These are phyloP conservation scores for Barnardius zonarius DNA, from an alignment of 2,113 vertebrate genomes.

Conservation along the genomic window DNA sequence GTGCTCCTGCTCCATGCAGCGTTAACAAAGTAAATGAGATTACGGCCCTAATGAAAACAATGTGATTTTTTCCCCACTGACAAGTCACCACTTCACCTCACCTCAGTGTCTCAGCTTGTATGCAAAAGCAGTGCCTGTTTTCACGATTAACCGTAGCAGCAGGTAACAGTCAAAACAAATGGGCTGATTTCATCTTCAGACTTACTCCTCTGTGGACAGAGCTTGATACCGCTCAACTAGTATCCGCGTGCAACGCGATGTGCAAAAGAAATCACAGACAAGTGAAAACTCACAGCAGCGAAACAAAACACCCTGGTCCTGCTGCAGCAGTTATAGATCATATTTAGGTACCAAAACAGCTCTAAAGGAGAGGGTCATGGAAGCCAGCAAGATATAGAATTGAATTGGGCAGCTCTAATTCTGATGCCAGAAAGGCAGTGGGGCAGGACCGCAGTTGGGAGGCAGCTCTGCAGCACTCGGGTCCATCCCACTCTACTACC, in stretches of 20 bases:
- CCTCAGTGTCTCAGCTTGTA: not conserved
- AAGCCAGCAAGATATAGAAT: not conserved
- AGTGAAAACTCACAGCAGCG: not conserved
- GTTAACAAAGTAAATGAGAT: not conserved
- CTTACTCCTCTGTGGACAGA: not conserved
- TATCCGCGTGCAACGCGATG: not conserved
- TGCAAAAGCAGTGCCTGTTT: not conserved
- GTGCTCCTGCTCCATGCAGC: not conserved
- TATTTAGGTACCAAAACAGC: not conserved
- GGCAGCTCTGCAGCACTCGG: fast-evolving
- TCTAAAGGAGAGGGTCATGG: not conserved
- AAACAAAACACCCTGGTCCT: not conserved
- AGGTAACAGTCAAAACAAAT: constrained; percentile 33
- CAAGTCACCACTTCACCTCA: not conserved
- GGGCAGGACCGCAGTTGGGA: not conserved
- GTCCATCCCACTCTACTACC: not conserved
- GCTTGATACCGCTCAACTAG: not conserved
- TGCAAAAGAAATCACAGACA: not conserved
- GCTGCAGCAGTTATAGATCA: not conserved
- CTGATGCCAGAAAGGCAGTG: not conserved
- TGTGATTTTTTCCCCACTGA: not conserved
- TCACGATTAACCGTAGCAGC: constrained; percentile 17
- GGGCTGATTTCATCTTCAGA: not conserved
- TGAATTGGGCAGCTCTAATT: not conserved
- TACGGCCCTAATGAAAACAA: not conserved